Evolutionary conservation across 1,140 invertebrate genomes (phyloP).

Genomic region (Drosophila oshimai): DNA sequence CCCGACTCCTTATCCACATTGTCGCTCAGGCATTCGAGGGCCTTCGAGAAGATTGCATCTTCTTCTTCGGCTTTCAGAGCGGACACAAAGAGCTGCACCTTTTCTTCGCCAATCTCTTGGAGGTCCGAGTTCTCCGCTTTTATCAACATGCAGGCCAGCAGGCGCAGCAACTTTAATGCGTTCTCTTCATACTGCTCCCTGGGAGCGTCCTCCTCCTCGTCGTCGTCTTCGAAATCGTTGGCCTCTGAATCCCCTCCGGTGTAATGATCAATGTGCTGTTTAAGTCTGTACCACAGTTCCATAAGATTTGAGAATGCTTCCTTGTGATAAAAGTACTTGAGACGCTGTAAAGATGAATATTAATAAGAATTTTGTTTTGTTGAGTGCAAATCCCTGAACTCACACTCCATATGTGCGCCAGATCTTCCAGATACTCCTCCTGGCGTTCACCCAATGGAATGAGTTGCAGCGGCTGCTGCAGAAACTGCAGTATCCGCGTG

Average conservation of each 20-base stretch:
- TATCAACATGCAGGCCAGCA: slow-evolving; percentile 46
- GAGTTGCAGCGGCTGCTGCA: slow-evolving; percentile 60
- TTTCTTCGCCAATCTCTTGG: slow-evolving; percentile 30
- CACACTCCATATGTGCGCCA: slow-evolving; percentile 73
- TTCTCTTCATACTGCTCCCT: slow-evolving; percentile 62
- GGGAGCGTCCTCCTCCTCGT: slow-evolving; percentile 64
- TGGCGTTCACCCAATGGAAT: slow-evolving; percentile 59
- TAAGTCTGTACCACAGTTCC: slow-evolving; percentile 35
- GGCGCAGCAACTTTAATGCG: slow-evolving; percentile 52
- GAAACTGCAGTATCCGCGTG: slow-evolving; percentile 50
- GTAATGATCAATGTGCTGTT: slow-evolving; percentile 54
- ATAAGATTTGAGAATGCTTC: slow-evolving; percentile 46
- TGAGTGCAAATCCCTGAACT: not conserved
- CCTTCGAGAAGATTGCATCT: slow-evolving; percentile 54
- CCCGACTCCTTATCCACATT: slow-evolving; percentile 47
- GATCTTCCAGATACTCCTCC: slow-evolving; percentile 70
- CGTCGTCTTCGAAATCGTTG: slow-evolving; percentile 57
- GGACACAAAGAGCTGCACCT: slow-evolving; percentile 32
- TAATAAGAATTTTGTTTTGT: not conserved
- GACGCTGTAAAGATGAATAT: slow-evolving; percentile 21
- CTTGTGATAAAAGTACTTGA: slow-evolving; percentile 59
- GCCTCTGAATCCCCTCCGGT: slow-evolving; percentile 41
- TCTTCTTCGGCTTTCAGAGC: slow-evolving; percentile 39
- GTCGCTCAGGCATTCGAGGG: slow-evolving; percentile 41
- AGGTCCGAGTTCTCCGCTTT: slow-evolving; percentile 44